These are phyloP conservation scores for Pterobdella sp. DNA, from an alignment of 2,888 invertebrate species.

Conservation along the genomic window DNA sequence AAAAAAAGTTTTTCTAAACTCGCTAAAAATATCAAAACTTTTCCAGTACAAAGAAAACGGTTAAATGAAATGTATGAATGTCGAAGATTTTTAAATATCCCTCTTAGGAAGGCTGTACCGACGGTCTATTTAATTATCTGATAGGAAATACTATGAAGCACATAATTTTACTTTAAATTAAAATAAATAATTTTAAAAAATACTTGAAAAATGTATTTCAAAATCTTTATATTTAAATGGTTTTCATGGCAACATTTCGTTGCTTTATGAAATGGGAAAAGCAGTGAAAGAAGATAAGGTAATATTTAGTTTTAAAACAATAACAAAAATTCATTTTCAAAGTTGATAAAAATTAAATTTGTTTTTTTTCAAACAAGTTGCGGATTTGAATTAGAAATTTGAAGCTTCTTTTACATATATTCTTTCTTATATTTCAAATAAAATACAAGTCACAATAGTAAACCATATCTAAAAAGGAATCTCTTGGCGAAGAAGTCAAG, in stretches of 20 bases:
- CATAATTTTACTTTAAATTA: too few relatives aligned
- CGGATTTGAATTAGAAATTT: background rate
- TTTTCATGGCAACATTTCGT: conserved; percentile 7
- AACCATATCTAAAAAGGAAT: background rate
- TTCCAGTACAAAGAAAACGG: background rate
- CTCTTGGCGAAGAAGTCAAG: background rate
- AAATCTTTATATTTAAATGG: background rate
- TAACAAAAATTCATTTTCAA: background rate
- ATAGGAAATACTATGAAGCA: conserved; percentile 8
- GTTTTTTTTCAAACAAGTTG: background rate
- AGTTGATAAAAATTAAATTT: background rate
- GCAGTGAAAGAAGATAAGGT: background rate
- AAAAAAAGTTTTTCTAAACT: background rate
- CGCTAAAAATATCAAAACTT: background rate
- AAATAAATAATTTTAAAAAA: too few relatives aligned
- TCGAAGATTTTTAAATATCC: conserved; percentile 11
- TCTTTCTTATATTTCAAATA: background rate
- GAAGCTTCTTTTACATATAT: too few relatives aligned
- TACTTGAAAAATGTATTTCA: background rate
- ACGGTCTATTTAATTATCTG: conserved; percentile 1
- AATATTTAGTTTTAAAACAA: too few relatives aligned
- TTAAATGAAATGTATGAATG: background rate
- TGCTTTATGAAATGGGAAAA: background rate
- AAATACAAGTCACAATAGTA: too few relatives aligned
- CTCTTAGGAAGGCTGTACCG: conserved; percentile 13